A percentile compares a stretch with the other conserved stretches of the same genome.
Conservation (phyloP, 92 coral and sea anemone species). For the Umimayanthus kanabou region DNA sequence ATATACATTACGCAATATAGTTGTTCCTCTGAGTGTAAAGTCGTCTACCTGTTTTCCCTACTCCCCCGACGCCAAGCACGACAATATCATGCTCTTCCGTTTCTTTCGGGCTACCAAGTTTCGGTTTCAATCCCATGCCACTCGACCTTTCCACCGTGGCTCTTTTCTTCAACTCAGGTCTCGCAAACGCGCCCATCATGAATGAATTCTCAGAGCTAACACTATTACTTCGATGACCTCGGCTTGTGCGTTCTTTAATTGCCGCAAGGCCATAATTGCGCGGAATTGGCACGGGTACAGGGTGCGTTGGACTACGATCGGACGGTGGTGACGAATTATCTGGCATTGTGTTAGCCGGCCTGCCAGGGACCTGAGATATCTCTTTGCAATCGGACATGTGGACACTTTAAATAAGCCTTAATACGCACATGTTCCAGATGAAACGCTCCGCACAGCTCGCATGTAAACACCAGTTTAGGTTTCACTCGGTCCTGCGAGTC, state of each 20-base stretch:
- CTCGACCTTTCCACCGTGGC: constrained; percentile 7
- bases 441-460: not conserved
- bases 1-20: not conserved
- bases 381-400: constrained; percentile 32
- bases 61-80: constrained; percentile 90
- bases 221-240: constrained; percentile 1
- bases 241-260: not conserved
- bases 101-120: constrained; percentile 31
- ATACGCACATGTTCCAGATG: not conserved
- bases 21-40: not conserved
- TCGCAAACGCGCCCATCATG: not conserved
- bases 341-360: not conserved
- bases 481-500: constrained; percentile 7
- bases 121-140: not conserved
- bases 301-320: not conserved
- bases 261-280: constrained; percentile 5
- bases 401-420: constrained; percentile 21
- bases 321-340: constrained; percentile 1
- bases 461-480: constrained; percentile 18
- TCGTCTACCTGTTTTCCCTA: constrained; percentile 89
- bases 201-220: not conserved
- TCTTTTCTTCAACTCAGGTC: constrained; percentile 29
- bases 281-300: not conserved
- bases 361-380: not conserved
- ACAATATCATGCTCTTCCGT: constrained; percentile 79